Percentiles rank a stretch among this genome's conserved stretches.
Evolutionary conservation across 2,113 vertebrate species (phyloP).

Genomic region (Oxyura jamaicensis): DNA sequence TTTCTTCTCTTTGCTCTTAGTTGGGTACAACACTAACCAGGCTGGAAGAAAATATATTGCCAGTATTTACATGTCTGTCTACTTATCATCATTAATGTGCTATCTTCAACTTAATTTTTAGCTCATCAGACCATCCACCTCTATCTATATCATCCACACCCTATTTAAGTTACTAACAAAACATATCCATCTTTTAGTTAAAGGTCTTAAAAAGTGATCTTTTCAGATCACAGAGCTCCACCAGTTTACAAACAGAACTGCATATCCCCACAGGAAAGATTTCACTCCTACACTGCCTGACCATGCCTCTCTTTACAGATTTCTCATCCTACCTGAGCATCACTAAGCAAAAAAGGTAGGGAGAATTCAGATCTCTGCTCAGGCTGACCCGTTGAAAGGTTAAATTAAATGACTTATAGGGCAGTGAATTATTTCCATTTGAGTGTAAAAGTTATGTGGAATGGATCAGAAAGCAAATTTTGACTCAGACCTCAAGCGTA

Average conservation of each 20-base stretch:
- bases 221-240: background rate
- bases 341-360: background rate
- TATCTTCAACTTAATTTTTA: background rate
- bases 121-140: background rate
- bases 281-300: background rate
- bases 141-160: background rate
- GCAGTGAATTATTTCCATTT: background rate
- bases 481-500: background rate
- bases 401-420: background rate
- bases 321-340: background rate
- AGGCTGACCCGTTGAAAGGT: background rate
- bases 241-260: background rate
- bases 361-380: background rate
- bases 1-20: background rate
- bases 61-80: background rate
- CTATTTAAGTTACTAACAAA: background rate
- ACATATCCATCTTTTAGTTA: background rate
- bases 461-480: background rate
- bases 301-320: background rate
- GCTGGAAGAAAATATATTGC: background rate
- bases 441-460: background rate
- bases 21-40: background rate
- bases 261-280: background rate
- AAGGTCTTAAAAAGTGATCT: background rate
- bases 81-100: background rate